Base-by-base conservation (phyloP, 1,140 invertebrate species). In the Lycorma delicatula region DNA sequence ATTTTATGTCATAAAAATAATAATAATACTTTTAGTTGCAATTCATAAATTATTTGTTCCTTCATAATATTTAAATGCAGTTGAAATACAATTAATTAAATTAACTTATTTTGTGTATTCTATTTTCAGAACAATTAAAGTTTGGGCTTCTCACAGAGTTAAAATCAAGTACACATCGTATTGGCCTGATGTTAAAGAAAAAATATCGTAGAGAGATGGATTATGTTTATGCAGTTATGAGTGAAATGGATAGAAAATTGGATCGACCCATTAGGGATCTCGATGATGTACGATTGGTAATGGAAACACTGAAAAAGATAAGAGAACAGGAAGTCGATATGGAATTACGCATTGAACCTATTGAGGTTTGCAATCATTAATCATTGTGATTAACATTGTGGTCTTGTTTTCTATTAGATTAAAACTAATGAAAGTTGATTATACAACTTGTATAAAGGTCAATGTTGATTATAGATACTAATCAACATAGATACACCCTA, bases 121-220 rank as follows among this genome's bases (percentile, higher is more conserved):
- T n/a, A n/a, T n/a, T 60, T 65, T 82, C 84, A 67, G 91, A 94
- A 66, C 86, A 87, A 70, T 73, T 97, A 2, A 95, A 97, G 74
- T 84, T 86, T 66, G 88, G 86, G 23, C 73, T 97, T 25, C 79
- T 82, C 22, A 86, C 84, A 13, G 93, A 97, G 75, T 87, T 93
- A 6, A 90, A 88, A 77, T 72, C 75, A 2, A 83, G 84, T 72
- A 80, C 79, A 9, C 81, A 79, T 69, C 87, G 81, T 81, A 92
- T 87, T 62, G 93, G 92, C 13, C 85, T 89, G 72, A 89, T 87
- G 1, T 87, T 96, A 79, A 91, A 93, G 67, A 90, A 89, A 64
- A 93, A 94, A 67, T 96, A 95, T 66, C 84, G 86, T 59, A 78
- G 89, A 46, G 90, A 96, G 75, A 97, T 96, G 91, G 91, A 97